Evolutionary conservation across 2,888 invertebrate genomes (phyloP).

Genomic region (Erebia ligea): DNA sequence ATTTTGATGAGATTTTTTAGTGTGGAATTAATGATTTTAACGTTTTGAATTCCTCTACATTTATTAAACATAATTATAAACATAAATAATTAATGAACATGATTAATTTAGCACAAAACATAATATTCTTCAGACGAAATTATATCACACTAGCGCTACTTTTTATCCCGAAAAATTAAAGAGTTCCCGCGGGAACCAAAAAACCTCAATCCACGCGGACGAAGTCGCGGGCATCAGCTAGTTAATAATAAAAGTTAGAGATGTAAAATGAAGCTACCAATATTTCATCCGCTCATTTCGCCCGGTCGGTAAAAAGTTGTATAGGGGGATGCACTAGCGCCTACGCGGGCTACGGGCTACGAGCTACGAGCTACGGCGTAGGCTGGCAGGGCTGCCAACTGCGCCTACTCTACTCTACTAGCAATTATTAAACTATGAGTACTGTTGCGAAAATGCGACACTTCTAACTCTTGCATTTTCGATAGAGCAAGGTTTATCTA

Average conservation of each 20-base stretch:
- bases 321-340: conserved; percentile 63
- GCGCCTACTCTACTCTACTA: not conserved
- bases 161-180: no score
- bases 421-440: conserved; percentile 21
- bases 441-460: conserved; percentile 4
- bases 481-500: not conserved
- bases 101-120: no score
- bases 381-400: conserved; percentile 34
- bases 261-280: conserved; percentile 73
- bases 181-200: no score
- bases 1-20: no score
- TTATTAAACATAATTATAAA: no score
- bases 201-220: no score
- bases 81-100: no score
- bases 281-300: conserved; percentile 82
- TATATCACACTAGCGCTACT: no score
- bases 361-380: conserved; percentile 40
- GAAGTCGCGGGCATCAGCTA: no score
- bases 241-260: conserved; percentile 10
- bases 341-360: conserved; percentile 48
- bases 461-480: conserved; percentile 1
- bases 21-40: no score
- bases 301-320: conserved; percentile 82
- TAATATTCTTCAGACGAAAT: not conserved
- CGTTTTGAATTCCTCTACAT: no score